A percentile compares a stretch with the other conserved stretches of the same genome.
phyloP scores from a whole-genome alignment of 1,140 invertebrate genomes.

The Zaprionus kolodkinae region DNA sequence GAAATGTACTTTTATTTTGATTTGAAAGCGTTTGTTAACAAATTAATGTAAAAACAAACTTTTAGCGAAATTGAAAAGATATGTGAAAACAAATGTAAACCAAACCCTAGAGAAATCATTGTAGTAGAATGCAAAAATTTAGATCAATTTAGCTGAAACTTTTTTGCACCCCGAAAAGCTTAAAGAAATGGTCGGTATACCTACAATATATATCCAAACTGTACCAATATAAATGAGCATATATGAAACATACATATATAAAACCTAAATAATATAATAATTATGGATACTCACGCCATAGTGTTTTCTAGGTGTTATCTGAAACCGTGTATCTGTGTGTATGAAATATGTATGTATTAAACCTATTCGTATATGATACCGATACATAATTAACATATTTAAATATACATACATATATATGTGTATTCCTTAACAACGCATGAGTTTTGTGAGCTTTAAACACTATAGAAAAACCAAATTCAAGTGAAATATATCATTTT shows the following conservation, averaged over 20 bases:
- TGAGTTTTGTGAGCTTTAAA: conserved; percentile 59
- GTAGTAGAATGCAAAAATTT: conserved; percentile 69
- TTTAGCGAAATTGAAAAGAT: background rate
- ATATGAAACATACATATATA: conserved; percentile 39
- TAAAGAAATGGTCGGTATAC: conserved; percentile 21
- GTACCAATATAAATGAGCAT: conserved; percentile 36
- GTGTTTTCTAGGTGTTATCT: conserved; percentile 71
- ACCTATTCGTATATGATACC: conserved; percentile 41
- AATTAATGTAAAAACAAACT: conserved; percentile 29
- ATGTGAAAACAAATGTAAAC: conserved; percentile 25
- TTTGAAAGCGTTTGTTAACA: conserved; percentile 29
- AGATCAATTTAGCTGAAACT: conserved; percentile 76
- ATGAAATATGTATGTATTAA: conserved; percentile 34
- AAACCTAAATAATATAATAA: conserved; percentile 29
- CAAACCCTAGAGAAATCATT: conserved; percentile 41
- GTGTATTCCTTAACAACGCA: conserved; percentile 41
- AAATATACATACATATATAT: conserved; percentile 18
- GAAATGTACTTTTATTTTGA: conserved; percentile 25
- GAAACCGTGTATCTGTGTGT: conserved; percentile 58
- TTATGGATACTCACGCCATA: conserved; percentile 50
- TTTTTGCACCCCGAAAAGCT: conserved; percentile 60
- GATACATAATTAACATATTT: conserved; percentile 20
- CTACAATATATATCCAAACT: conserved; percentile 29
- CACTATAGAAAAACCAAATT: conserved; percentile 15
- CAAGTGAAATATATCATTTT: conserved; percentile 46